phyloP scores from a whole-genome alignment of 2,113 vertebrate species.

The Lates calcarifer region DNA sequence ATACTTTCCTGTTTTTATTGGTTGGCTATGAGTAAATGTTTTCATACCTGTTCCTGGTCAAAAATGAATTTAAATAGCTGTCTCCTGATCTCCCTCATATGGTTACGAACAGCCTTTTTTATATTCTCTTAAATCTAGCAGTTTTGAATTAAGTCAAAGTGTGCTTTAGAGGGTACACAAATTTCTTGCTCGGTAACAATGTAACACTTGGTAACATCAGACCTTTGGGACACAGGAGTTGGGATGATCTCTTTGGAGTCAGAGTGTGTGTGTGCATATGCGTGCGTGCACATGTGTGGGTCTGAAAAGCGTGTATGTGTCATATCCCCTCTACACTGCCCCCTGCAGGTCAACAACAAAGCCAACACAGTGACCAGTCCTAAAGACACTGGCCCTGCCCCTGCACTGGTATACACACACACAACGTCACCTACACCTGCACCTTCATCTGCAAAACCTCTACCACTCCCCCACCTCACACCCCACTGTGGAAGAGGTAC shows the following conservation, averaged over 20 bases:
- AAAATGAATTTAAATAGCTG: background rate
- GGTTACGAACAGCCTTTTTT: background rate
- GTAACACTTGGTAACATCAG: conserved; percentile 7
- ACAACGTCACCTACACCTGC: conserved; percentile 65
- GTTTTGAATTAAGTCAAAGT: background rate
- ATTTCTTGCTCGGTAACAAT: background rate
- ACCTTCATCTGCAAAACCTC: conserved; percentile 53
- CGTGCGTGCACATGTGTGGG: background rate
- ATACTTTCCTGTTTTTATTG: background rate
- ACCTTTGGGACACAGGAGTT: conserved; percentile 28
- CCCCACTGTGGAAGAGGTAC: conserved; percentile 61
- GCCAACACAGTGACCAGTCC: conserved; percentile 99
- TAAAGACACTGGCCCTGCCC: conserved; percentile 96
- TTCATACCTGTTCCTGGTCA: background rate
- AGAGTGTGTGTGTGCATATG: conserved; percentile 7
- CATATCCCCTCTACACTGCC: conserved; percentile 77
- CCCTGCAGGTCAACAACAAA: conserved; percentile 99
- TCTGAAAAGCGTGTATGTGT: conserved; percentile 68
- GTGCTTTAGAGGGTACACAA: background rate
- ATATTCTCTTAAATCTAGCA: background rate
- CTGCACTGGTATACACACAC: conserved; percentile 96
- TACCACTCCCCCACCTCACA: conserved; percentile 35
- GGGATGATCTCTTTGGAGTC: conserved; percentile 30
- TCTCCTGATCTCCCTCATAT: background rate
- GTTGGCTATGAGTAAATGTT: background rate